Evolutionary conservation across 2,888 invertebrate genomes (phyloP), one percentile per base, ranked within the genome.

Genomic region (Rhorus exstirpatorius): DNA sequence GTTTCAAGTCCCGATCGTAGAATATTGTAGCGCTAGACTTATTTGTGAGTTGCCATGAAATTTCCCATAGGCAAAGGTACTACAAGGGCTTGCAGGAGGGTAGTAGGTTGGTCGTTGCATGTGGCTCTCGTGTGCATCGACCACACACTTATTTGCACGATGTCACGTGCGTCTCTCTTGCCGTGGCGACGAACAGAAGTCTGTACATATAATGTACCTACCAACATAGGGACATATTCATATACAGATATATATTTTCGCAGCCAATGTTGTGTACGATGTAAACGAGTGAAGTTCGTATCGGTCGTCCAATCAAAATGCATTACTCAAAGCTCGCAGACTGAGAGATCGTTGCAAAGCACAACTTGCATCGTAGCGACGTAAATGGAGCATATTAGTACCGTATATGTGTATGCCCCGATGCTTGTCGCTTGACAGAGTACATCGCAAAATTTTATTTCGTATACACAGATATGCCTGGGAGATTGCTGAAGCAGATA

Each of bases 241-340:
- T 46, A 58, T 67, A 77, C 19, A 55, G 19, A 3, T 31, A 41
- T 63, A 26, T 65, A 24, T 41, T 21, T 58, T 53, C 60, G 10
- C 24, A 4, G 51, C 26, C 31, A 26, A 61, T 72, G 65, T 68
- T 81, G 72, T 70, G 65, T 71, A 31, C 77, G 55, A 61, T 68
- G 81, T 74, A 81, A 81, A 81, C 77, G 81, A 81, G 61, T 81
- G 61, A 49, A 68, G 72, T 72, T 70, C 77, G 77, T 78, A 81
- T 81, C 81, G 72, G 53, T 61, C 46, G 68, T 63, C 53, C 53
- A 81, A 81, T 81, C 81, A 55, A 61, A 61, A n/a, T n/a, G 72
- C 81, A 81, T 81, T 71, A 72, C 72, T 81, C 81, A 81, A 81
- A 19, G 51, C 53, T 77, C 35, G 26, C 68, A 61, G 53, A 63